Conservation (phyloP, 1,140 invertebrate genomes). For the Apis laboriosa region DNA sequence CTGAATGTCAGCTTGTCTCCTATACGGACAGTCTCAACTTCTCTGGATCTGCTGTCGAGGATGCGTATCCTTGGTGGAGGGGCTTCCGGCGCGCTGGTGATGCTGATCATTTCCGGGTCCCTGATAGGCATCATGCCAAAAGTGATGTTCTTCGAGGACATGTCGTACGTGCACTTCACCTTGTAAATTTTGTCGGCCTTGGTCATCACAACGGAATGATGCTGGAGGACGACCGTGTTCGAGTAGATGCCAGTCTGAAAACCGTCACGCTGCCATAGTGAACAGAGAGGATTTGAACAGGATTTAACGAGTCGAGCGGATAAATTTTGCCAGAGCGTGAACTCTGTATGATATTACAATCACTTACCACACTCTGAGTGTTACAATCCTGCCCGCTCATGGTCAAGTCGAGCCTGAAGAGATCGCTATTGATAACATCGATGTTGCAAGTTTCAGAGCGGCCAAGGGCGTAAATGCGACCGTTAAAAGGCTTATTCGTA, state of each 20-base stretch:
- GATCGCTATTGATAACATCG: conserved; percentile 94
- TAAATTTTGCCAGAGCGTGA: neutral
- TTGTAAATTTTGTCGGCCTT: conserved; percentile 98
- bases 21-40: conserved; percentile 96
- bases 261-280: conserved; percentile 70
- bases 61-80: conserved; percentile 96
- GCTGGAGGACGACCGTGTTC: conserved; percentile 96
- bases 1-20: conserved; percentile 97
- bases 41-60: conserved; percentile 90
- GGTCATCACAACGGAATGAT: conserved; percentile 97
- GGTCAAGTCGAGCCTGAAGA: conserved; percentile 94
- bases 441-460: conserved; percentile 97
- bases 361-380: conserved; percentile 93
- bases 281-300: conserved; percentile 57
- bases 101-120: conserved; percentile 97
- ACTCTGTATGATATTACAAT: too few relatives aligned
- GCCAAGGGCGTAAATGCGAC: conserved; percentile 95
- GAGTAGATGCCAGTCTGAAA: conserved; percentile 95
- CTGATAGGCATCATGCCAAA: conserved; percentile 98
- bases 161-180: conserved; percentile 97
- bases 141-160: conserved; percentile 97
- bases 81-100: conserved; percentile 96
- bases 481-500: conserved; percentile 96
- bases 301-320: conserved; percentile 7
- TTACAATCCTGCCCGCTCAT: conserved; percentile 97